These are phyloP conservation scores for Herpailurus yagouaroundi DNA, from an alignment of 2,113 vertebrate species.

Conservation along the genomic window DNA sequence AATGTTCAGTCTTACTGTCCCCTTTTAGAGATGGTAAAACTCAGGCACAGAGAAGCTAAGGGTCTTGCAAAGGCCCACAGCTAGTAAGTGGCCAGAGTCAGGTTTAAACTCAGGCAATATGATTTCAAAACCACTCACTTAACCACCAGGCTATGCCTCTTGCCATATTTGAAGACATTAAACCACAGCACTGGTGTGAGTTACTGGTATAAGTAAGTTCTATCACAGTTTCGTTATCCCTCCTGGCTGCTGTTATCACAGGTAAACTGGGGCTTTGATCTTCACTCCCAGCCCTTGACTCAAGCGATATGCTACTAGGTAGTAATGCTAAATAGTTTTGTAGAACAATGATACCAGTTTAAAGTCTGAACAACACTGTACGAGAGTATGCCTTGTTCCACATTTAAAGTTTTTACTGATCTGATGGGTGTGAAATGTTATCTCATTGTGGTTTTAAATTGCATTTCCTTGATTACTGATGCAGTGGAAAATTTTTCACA, in stretches of 20 bases:
- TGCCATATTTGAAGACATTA: background rate
- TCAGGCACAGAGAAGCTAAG: background rate
- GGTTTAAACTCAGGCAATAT: background rate
- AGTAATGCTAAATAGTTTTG: background rate
- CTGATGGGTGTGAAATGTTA: background rate
- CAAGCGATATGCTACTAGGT: background rate
- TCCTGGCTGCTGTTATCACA: background rate
- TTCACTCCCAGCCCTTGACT: background rate
- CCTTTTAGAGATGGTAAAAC: background rate
- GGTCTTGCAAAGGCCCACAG: background rate
- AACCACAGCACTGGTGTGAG: background rate
- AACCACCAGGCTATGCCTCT: background rate
- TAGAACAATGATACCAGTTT: background rate
- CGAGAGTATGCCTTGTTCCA: background rate
- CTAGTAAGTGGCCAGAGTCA: background rate
- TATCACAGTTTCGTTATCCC: rapidly evolving
- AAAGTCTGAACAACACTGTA: background rate
- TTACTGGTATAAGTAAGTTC: background rate
- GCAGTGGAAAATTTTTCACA: background rate
- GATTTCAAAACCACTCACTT: background rate
- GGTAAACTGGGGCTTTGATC: background rate
- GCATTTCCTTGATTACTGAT: background rate
- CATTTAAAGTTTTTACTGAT: background rate
- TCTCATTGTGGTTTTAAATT: background rate
- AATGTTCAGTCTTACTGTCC: background rate